A percentile compares a stretch with the other conserved stretches of the same genome.
phyloP scores from a whole-genome alignment of 2,113 vertebrate species.

The Nyctereutes procyonoides region DNA sequence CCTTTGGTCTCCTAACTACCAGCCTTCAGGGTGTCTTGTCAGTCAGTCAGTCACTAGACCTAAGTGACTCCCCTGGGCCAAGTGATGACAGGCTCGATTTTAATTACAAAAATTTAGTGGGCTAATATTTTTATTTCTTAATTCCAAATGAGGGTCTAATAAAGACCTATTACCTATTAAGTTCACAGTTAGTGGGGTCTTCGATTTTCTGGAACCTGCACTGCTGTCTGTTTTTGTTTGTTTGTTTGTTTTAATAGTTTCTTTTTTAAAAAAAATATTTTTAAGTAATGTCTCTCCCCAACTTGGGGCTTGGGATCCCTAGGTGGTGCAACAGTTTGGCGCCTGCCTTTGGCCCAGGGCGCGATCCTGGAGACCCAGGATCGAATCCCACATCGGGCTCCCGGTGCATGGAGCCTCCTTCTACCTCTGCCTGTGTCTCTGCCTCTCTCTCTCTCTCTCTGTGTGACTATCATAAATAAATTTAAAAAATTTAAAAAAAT shows the following conservation, averaged over 20 bases:
- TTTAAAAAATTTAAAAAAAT: no score
- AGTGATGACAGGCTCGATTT: not conserved
- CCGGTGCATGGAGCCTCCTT: no score
- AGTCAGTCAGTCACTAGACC: not conserved
- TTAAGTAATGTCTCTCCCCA: not conserved
- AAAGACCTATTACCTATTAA: conserved; percentile 23
- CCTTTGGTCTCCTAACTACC: not conserved
- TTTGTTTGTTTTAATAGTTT: not conserved
- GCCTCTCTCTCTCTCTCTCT: no score
- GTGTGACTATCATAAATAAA: no score
- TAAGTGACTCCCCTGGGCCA: not conserved
- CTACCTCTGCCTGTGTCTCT: no score
- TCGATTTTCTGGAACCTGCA: not conserved
- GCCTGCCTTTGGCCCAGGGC: no score
- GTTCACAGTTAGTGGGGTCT: not conserved
- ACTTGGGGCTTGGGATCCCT: not conserved
- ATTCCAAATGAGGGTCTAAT: not conserved
- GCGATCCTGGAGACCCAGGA: no score
- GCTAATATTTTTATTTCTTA: conserved; percentile 18
- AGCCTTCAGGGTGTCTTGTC: not conserved
- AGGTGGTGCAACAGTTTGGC: no score
- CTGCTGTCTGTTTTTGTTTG: not conserved
- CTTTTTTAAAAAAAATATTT: not conserved
- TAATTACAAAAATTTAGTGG: not conserved
- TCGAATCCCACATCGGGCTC: no score